phyloP scores from a whole-genome alignment of 2,797 vertebrate species.

The Ctenopoma multispine region DNA sequence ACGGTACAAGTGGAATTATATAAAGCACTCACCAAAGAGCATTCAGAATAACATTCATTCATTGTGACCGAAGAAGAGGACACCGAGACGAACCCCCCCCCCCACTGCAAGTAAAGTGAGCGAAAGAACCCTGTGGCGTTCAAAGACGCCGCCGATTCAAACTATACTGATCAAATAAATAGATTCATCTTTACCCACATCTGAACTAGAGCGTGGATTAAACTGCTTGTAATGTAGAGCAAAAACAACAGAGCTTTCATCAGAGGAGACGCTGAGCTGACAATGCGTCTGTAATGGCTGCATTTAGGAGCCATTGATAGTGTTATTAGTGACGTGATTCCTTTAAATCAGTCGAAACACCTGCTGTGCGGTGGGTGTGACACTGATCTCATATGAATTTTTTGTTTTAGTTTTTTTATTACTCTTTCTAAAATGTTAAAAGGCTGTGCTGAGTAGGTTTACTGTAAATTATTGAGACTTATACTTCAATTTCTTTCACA shows the following conservation, averaged over 20 bases:
- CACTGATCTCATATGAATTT: conserved; percentile 11
- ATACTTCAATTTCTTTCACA: background rate
- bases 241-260: conserved; percentile 8
- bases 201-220: background rate
- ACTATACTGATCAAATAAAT: conserved; percentile 34
- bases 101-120: background rate
- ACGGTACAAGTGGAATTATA: background rate
- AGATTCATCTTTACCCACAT: conserved; percentile 5
- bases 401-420: no score
- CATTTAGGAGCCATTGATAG: background rate
- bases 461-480: background rate
- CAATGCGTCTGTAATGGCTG: no score
- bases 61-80: conserved; percentile 10
- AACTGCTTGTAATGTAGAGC: conserved; percentile 7
- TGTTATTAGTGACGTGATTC: conserved; percentile 2
- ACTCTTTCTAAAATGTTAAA: no score
- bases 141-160: conserved; percentile 15
- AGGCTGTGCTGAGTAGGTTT: background rate
- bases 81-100: background rate
- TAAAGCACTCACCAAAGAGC: background rate
- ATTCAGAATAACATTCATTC: background rate
- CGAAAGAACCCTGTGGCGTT: conserved; percentile 1
- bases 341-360: conserved; percentile 22
- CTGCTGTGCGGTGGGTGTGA: background rate
- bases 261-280: conserved; percentile 7